Conservation (phyloP, 2,113 vertebrate genomes). For the Atrichornis clamosus region DNA sequence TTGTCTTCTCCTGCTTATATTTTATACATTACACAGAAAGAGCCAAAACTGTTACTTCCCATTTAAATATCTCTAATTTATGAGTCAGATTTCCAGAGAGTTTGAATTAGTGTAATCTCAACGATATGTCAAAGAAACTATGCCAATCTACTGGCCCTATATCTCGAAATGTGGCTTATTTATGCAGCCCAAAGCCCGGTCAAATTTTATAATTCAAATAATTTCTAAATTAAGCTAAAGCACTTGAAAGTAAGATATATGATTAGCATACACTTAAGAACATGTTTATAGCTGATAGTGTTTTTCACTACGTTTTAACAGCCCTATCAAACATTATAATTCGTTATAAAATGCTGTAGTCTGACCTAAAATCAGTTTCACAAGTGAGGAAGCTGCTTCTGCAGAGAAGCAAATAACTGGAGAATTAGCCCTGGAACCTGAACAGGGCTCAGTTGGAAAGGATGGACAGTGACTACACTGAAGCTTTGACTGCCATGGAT, state of each 20-base stretch:
- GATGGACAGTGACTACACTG: background rate
- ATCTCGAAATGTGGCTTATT: background rate
- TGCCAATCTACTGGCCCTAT: background rate
- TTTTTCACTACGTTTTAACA: background rate
- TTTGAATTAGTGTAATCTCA: background rate
- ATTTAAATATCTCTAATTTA: background rate
- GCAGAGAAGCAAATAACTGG: background rate
- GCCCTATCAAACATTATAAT: background rate
- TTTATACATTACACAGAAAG: background rate
- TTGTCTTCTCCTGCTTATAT: background rate
- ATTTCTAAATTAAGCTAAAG: background rate
- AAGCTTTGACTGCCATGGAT: background rate
- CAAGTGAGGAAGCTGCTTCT: background rate
- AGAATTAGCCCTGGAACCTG: background rate
- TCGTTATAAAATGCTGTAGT: background rate
- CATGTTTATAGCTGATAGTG: background rate
- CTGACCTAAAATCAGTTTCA: background rate
- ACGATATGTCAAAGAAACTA: background rate
- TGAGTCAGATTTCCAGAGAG: background rate
- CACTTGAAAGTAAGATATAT: background rate
- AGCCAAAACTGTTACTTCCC: background rate
- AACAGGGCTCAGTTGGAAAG: background rate
- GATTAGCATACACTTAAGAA: background rate
- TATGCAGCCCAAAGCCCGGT: accelerated
- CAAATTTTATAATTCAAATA: background rate